Evolutionary conservation across 2,888 invertebrate genomes (phyloP).

Genomic region (Tromatobia lineatoria): DNA sequence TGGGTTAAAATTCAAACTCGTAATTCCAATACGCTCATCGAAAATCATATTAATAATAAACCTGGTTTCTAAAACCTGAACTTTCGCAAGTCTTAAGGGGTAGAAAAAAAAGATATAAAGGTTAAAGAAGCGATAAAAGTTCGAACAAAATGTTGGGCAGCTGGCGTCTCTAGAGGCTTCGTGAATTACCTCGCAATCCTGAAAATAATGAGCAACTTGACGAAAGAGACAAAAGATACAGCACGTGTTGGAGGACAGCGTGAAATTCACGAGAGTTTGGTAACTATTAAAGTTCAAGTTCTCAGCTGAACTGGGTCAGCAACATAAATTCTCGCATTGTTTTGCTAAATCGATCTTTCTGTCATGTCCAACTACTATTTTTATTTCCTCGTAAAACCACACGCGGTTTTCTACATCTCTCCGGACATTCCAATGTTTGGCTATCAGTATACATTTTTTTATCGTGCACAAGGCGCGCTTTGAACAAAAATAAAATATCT

Average conservation of each 20-base stretch:
- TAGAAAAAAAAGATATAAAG: not conserved
- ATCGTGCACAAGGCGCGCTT: not conserved
- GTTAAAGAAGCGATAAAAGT: not conserved
- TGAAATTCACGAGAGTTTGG: constrained; percentile 8
- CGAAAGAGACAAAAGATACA: not conserved
- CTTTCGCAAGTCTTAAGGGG: too few species aligned
- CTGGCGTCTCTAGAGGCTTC: not conserved
- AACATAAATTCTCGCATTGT: not conserved
- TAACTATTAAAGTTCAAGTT: constrained; percentile 12
- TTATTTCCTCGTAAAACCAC: not conserved
- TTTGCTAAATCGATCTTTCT: constrained; percentile 21
- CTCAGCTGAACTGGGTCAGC: constrained; percentile 35
- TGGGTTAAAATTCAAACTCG: too few species aligned
- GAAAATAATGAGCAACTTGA: not conserved
- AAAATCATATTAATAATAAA: too few species aligned
- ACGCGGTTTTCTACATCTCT: not conserved
- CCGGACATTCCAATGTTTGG: not conserved
- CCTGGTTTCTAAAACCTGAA: too few species aligned
- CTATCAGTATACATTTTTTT: not conserved
- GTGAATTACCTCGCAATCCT: not conserved
- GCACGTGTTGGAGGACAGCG: not conserved
- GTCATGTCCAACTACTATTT: constrained; percentile 1
- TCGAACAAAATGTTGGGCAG: not conserved
- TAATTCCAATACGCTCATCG: too few species aligned
- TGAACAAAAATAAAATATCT: not conserved